Base-by-base conservation (phyloP, 37 sponge, comb jelly and placozoan species). In the Sycon ciliatum region DNA sequence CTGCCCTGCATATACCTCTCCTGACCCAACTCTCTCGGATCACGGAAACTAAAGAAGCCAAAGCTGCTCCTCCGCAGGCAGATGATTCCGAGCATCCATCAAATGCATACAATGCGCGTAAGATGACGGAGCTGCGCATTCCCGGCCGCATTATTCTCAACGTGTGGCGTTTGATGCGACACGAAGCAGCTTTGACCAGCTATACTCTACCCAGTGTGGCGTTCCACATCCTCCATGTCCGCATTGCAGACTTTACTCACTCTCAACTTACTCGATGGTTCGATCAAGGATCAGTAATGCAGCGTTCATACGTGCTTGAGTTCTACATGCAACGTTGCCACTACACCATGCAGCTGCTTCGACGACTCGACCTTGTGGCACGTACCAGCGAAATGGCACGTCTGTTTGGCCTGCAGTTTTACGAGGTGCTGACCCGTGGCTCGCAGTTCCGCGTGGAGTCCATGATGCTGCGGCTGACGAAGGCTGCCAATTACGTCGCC, bases 361-460 rank as follows among this genome's bases (percentile, higher is more conserved):
- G 88, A 33, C 79, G 73, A 9, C 81, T 96, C 39, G 80, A 96
- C 73, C 42, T 91, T 49, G 79, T 96, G 56, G 89, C 80, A 46
- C 82, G 87, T 35, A 96, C 98, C 4, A 88, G 92, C 86, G 98
- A 96, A 71, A 77, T 96, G 81, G 89, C 92, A 37, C 81, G 89
- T 3, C 79, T 96, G 39, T 96, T 93, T 88, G 98, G 98, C 0
- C 91, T 96, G 28, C 81, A 82, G 76, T 96, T 96, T 80, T 82
- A 83, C 56, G 77, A 65, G 68, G 98, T 96, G 1, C 57, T 90
- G 39, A 39, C 88, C 13, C 57, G 98, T 22, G 98, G 98, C 0
- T 80, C 92, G 1, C 98, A 94, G 85, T 83, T 86, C n/a, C 73
- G 92, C 22, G 98, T 96, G 24, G 98, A 96, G 78, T 91, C 98